Evolutionary conservation across 2,888 invertebrate genomes (phyloP).

Genomic region (Agonopterix subpropinquella): DNA sequence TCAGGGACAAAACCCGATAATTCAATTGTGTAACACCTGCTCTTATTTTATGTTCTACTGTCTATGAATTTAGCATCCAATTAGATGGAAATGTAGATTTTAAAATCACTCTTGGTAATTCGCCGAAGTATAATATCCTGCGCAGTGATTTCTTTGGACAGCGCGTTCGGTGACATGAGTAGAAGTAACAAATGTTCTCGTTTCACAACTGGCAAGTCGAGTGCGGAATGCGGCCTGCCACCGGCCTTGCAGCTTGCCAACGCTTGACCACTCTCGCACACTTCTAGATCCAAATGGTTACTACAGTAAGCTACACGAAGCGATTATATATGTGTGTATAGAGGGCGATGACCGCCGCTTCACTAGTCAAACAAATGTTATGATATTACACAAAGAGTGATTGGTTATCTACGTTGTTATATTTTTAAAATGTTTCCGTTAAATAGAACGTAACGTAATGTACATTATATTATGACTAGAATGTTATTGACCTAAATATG

Average conservation of each 20-base stretch:
- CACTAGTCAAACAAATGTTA: constrained; percentile 15
- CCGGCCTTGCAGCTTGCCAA: constrained; percentile 69
- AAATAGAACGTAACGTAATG: neutral
- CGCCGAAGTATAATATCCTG: no score
- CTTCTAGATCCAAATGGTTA: constrained; percentile 47
- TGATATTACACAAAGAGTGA: constrained; percentile 5
- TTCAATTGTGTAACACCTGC: constrained; percentile 51
- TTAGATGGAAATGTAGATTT: constrained; percentile 1
- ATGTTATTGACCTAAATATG: constrained; percentile 7
- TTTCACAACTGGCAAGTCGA: constrained; percentile 63
- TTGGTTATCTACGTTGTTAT: constrained; percentile 1
- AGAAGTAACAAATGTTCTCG: constrained; percentile 46
- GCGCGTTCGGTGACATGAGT: neutral
- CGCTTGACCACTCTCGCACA: constrained; percentile 61
- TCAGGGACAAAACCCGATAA: constrained; percentile 59
- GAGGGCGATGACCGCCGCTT: constrained; percentile 38
- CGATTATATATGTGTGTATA: constrained; percentile 30
- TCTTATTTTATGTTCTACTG: constrained; percentile 19
- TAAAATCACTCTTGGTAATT: neutral
- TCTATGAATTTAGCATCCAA: constrained; percentile 1
- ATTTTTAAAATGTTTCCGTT: constrained; percentile 2
- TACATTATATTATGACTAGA: neutral
- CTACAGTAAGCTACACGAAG: constrained; percentile 23
- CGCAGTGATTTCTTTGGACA: constrained; percentile 2
- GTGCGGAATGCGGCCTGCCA: constrained; percentile 63